These are phyloP conservation scores for Brachyhypopomus gauderio DNA, from an alignment of 2,113 vertebrate species.

Conservation along the genomic window DNA sequence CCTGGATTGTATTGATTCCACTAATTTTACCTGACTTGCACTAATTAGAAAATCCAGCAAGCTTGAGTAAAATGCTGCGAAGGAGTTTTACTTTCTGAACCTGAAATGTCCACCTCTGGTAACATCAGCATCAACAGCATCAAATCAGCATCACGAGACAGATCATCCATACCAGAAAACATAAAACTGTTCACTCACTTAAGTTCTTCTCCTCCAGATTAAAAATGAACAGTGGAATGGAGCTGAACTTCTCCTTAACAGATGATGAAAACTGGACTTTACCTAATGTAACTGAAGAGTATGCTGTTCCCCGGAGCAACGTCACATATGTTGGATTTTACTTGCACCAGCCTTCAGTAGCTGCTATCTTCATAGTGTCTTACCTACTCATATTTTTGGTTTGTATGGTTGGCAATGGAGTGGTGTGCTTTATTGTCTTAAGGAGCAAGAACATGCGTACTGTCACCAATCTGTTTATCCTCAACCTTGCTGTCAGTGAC, in stretches of 20 bases:
- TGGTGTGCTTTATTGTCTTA: conserved; percentile 86
- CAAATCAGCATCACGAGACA: not conserved
- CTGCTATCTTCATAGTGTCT: conserved; percentile 85
- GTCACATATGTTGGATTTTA: conserved; percentile 89
- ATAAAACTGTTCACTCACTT: not conserved
- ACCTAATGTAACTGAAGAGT: conserved; percentile 58
- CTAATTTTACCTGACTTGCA: no score
- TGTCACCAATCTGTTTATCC: conserved; percentile 91
- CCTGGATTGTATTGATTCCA: no score
- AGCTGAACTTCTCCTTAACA: conserved; percentile 68
- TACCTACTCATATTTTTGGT: conserved; percentile 92
- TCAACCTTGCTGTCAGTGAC: conserved; percentile 91
- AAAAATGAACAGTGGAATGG: conserved; percentile 69
- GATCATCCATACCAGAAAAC: not conserved
- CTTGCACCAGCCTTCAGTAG: conserved; percentile 82
- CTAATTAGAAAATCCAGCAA: no score
- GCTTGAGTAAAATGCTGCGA: no score
- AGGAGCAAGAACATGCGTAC: conserved; percentile 86
- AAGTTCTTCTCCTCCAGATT: conserved; percentile 53
- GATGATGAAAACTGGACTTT: conserved; percentile 67
- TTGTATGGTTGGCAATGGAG: conserved; percentile 88
- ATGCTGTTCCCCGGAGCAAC: conserved; percentile 65
- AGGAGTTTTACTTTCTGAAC: no score
- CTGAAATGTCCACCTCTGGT: no score
- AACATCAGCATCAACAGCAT: not conserved